Evolutionary conservation across 2,797 vertebrate species (phyloP).

Genomic region (Cossypha polioptera): DNA sequence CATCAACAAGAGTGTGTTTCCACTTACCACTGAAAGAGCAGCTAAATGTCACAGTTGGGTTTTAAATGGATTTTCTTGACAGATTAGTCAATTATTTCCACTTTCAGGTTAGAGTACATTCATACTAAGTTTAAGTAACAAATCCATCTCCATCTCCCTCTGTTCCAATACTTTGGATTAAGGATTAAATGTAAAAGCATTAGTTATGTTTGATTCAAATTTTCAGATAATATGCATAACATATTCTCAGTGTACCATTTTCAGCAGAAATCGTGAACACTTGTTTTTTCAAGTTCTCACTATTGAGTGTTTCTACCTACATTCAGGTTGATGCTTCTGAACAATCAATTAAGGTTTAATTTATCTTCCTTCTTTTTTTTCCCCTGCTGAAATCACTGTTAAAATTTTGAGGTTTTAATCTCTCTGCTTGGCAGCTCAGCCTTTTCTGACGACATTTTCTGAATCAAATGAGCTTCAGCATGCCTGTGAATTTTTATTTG

Average conservation of each 20-base stretch:
- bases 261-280: not conserved
- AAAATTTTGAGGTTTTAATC: not conserved
- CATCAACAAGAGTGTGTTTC: not conserved
- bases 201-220: not conserved
- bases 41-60: not conserved
- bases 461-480: not conserved
- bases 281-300: not conserved
- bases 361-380: not conserved
- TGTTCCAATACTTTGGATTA: not conserved
- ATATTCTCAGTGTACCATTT: not conserved
- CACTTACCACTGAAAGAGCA: not conserved
- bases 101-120: not conserved
- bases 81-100: conserved; percentile 21
- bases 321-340: not conserved
- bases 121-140: not conserved
- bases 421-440: not conserved
- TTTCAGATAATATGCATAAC: not conserved
- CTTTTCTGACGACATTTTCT: not conserved
- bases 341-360: not conserved
- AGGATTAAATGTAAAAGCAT: not conserved
- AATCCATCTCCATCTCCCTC: not conserved
- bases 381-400: not conserved
- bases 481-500: not conserved
- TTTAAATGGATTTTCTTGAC: conserved; percentile 24
- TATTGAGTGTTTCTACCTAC: not conserved